Base-by-base conservation (phyloP, 2,888 invertebrate species). In the Rotaria magnacalcarata region DNA sequence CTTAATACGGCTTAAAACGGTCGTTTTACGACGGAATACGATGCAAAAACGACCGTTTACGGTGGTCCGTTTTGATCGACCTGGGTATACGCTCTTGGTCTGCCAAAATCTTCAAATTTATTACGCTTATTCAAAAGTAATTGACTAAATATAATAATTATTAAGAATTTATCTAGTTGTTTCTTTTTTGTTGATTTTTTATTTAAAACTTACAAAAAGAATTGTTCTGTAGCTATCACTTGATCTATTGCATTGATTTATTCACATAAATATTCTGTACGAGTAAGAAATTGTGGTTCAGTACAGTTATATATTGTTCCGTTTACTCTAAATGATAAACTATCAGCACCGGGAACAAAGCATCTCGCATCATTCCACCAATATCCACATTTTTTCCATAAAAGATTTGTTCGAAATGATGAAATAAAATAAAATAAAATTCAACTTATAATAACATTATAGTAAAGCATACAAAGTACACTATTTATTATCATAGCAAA, bases 381-480 rank as follows among this genome's bases (percentile, higher is more conserved):
- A 74, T 74, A 7, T 34, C 21, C 74, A 41, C 74, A 74, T 14
- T 19, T 74, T 19, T 41, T 41, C 74, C 74, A 74, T 41, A 74
- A 21, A 41, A 74, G 74, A 74, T 74, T 74, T 41, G 14, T 74
- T 74, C 74, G 74, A 74, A 74, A 74, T 41, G 74, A 74, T 74
- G 41, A 11, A 16, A 74, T 34, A 21, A 74, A 74, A 41, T 74
- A 74, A 41, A 74, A 74, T 21, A 74, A 74, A 16, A 41, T 41
- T 41, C 74, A 74, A 74, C 74, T 74, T 19, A 74, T 74, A 19
- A 74, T 74, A n/a, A 74, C 74, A 74, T 74, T 74, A 74, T 74
- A 74, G 19, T 74, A 74, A 3, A 74, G 41, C 34, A 41, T 74
- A 41, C 34, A 74, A 16, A 74, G 21, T 41, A 74, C 74, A 16